Evolutionary conservation across 2,113 vertebrate species (phyloP).

Genomic region (Tragelaphus buxtoni): DNA sequence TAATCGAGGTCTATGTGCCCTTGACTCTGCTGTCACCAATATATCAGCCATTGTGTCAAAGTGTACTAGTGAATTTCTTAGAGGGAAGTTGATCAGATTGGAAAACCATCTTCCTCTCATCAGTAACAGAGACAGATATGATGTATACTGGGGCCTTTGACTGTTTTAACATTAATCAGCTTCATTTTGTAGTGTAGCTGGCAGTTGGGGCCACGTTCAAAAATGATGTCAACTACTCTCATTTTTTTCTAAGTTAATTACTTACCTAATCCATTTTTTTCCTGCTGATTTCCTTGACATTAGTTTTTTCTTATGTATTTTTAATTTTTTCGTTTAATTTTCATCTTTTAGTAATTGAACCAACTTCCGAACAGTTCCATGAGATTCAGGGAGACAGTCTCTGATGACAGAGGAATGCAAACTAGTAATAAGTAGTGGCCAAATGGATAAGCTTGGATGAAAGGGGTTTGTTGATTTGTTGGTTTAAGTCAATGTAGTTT

Average conservation of each 20-base stretch:
- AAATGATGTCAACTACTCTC: neutral
- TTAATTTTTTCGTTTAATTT: neutral
- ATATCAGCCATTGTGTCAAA: neutral
- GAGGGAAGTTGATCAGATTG: neutral
- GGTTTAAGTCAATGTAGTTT: neutral
- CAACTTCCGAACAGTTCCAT: neutral
- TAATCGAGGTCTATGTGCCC: neutral
- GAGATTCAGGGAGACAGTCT: neutral
- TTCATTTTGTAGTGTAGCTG: neutral
- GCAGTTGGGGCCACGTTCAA: neutral
- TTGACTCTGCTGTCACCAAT: no score
- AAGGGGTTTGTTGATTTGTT: neutral
- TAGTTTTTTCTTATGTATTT: neutral
- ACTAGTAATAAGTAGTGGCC: neutral
- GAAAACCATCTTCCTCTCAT: neutral
- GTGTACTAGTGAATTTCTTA: neutral
- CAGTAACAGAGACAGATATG: neutral
- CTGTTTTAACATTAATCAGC: neutral
- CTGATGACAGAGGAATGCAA: neutral
- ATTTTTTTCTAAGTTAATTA: neutral
- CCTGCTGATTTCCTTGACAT: neutral
- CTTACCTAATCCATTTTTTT: neutral
- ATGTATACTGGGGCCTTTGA: neutral
- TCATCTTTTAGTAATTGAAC: neutral
- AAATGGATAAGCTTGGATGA: neutral